These are phyloP conservation scores for Tetramorium alpestre DNA, from an alignment of 1,140 invertebrate genomes.

Conservation along the genomic window DNA sequence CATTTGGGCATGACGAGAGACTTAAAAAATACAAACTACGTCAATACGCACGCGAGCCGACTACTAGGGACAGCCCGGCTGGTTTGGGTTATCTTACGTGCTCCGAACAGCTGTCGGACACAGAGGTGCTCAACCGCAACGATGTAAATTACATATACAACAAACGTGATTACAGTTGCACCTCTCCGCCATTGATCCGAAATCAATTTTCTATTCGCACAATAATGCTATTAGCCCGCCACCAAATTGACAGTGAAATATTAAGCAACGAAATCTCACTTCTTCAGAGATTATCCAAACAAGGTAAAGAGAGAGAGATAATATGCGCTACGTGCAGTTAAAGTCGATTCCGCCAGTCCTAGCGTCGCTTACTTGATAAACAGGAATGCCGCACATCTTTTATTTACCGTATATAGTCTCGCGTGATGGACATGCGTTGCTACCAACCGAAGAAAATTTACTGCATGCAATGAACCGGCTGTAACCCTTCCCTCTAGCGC, in stretches of 20 bases:
- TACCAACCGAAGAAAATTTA: slow-evolving; percentile 80
- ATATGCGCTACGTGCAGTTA: background rate
- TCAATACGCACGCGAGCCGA: slow-evolving; percentile 76
- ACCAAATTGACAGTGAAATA: background rate
- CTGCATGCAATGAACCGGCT: slow-evolving; percentile 81
- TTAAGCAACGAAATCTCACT: background rate
- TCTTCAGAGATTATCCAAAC: background rate
- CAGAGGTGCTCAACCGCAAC: slow-evolving; percentile 79
- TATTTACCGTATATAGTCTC: slow-evolving; percentile 65
- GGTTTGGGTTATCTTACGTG: slow-evolving; percentile 80
- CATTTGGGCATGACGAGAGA: slow-evolving; percentile 76
- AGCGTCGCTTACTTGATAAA: slow-evolving; percentile 64
- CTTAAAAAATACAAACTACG: slow-evolving; percentile 73
- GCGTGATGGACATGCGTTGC: slow-evolving; percentile 77
- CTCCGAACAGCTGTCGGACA: slow-evolving; percentile 79
- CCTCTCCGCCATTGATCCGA: background rate
- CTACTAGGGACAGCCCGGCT: slow-evolving; percentile 27
- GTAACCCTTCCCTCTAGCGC: slow-evolving; percentile 52
- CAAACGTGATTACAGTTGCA: background rate
- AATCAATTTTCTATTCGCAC: background rate
- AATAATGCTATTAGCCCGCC: background rate
- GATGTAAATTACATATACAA: slow-evolving; percentile 42
- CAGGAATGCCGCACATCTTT: slow-evolving; percentile 67
- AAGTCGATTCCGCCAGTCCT: slow-evolving; percentile 60
- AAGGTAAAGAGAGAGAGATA: background rate